These are phyloP conservation scores for Theretra japonica DNA, from an alignment of 2,888 invertebrate species.

Conservation along the genomic window DNA sequence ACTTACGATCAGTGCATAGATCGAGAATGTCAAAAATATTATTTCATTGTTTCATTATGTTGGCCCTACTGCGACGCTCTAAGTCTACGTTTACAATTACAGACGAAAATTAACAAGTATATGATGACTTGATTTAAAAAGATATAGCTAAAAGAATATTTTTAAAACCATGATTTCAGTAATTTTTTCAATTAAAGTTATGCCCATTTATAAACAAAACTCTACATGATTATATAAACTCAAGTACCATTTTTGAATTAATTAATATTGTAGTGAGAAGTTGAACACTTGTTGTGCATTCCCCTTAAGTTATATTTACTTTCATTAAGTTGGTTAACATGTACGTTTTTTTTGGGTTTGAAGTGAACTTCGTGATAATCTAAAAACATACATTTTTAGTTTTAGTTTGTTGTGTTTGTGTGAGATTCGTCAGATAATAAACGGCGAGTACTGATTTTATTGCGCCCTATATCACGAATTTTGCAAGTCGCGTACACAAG, in stretches of 20 bases:
- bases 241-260: background rate
- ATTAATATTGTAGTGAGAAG: background rate
- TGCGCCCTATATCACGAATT: constrained; percentile 41
- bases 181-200: no score
- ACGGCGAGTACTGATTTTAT: constrained; percentile 44
- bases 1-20: background rate
- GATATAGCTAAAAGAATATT: no score
- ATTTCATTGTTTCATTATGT: background rate
- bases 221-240: background rate
- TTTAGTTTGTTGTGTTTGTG: constrained; percentile 76
- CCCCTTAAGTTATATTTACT: background rate
- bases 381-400: constrained; percentile 62
- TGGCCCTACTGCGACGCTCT: background rate
- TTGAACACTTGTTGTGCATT: background rate
- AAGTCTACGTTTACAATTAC: background rate
- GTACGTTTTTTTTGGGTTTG: constrained; percentile 31
- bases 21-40: background rate
- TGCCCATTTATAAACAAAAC: no score
- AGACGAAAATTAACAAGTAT: no score
- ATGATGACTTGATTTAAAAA: no score
- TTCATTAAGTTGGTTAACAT: constrained; percentile 42
- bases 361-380: constrained; percentile 46
- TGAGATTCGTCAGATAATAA: constrained; percentile 58
- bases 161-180: no score
- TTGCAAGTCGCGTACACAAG: constrained; percentile 44